Percentiles rank a stretch among this genome's conserved stretches.
These are phyloP conservation scores for Hydrozoanthus gracilis DNA, from an alignment of 92 coral and sea anemone genomes.

Conservation along the genomic window DNA sequence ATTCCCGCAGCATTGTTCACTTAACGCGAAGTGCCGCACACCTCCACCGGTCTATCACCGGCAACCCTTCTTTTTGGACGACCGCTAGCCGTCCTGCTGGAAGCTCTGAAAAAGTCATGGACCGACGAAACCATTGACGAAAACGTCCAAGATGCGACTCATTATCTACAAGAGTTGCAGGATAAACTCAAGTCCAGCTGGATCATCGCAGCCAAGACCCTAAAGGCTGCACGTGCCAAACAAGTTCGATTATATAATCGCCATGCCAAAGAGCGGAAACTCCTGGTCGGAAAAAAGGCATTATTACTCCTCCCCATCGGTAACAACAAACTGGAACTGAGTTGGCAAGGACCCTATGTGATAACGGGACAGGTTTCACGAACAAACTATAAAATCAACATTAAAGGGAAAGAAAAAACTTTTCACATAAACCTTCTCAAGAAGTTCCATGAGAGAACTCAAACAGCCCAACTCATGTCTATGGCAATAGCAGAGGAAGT, in stretches of 20 bases:
- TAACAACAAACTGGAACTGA: slow-evolving; percentile 53
- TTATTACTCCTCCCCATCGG: slow-evolving; percentile 52
- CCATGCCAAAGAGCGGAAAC: slow-evolving; percentile 15
- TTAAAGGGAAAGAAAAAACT: slow-evolving; percentile 45
- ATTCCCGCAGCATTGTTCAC: slow-evolving; percentile 15
- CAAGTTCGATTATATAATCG: slow-evolving; percentile 42
- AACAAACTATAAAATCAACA: slow-evolving; percentile 44
- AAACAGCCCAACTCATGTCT: slow-evolving; percentile 12
- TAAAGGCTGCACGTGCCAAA: slow-evolving; percentile 27
- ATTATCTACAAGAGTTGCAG: slow-evolving; percentile 45
- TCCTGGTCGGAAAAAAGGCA: slow-evolving; percentile 46
- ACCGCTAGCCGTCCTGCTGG: slow-evolving; percentile 36
- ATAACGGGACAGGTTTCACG: slow-evolving; percentile 35
- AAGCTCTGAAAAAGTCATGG: slow-evolving; percentile 46
- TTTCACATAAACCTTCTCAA: slow-evolving; percentile 54
- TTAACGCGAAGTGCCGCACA: slow-evolving; percentile 41
- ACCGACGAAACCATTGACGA: slow-evolving; percentile 7
- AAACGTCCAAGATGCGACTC: not conserved
- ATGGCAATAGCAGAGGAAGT: slow-evolving; percentile 26
- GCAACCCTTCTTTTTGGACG: slow-evolving; percentile 55
- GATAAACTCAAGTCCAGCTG: slow-evolving; percentile 7
- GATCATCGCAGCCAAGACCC: slow-evolving; percentile 25
- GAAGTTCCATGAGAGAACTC: slow-evolving; percentile 25
- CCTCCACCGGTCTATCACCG: slow-evolving; percentile 58
- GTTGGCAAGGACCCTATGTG: slow-evolving; percentile 65